Conservation (phyloP, 2,113 vertebrate species). For the Gallinago undulata region DNA sequence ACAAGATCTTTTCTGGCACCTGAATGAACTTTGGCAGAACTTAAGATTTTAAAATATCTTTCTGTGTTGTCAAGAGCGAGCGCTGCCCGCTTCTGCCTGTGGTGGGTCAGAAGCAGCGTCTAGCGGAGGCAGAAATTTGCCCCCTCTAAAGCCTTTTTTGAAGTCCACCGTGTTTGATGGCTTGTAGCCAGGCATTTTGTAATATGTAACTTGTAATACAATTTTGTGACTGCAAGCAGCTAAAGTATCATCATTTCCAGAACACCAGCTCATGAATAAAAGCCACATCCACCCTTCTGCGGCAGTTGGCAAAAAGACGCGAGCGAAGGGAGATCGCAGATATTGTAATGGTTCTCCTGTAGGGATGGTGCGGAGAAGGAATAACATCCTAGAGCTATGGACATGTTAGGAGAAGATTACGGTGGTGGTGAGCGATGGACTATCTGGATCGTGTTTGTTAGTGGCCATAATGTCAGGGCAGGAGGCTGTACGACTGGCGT, state of each 20-base stretch:
- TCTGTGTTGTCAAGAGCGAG: background rate
- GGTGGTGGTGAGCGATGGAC: background rate
- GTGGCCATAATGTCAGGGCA: background rate
- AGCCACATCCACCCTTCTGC: accelerated
- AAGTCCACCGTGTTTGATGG: background rate
- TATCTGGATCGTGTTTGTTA: background rate
- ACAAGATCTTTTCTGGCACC: constrained; percentile 5
- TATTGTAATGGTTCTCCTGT: background rate
- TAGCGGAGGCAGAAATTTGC: background rate
- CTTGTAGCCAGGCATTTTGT: background rate
- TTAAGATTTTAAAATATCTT: background rate
- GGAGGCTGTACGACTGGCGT: background rate
- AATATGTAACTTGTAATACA: background rate
- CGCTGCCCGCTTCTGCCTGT: accelerated
- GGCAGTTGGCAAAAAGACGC: background rate
- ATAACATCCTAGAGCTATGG: background rate
- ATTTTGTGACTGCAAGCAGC: background rate
- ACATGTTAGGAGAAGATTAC: background rate
- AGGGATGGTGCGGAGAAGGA: background rate
- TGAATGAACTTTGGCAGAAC: constrained; percentile 16
- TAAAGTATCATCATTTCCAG: background rate
- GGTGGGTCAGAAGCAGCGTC: background rate
- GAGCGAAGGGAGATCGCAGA: background rate
- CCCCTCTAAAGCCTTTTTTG: background rate
- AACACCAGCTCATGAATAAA: background rate